Conservation (phyloP, 2,888 invertebrate genomes). For the Dicyrtomina minuta region DNA sequence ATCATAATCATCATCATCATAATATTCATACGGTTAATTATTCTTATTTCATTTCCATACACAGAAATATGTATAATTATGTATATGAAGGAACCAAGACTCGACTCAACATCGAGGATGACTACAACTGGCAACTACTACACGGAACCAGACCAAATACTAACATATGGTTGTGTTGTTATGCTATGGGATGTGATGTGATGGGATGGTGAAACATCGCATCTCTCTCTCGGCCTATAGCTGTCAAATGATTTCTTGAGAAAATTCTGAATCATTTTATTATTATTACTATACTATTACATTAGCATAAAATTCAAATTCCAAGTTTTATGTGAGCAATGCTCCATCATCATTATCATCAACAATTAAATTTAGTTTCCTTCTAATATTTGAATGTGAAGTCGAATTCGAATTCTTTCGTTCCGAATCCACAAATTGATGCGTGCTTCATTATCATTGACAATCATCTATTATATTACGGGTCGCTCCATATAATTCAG, state of each 20-base stretch:
- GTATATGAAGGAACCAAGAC: too few relatives aligned
- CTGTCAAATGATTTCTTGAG: constrained; percentile 6
- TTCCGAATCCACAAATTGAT: constrained; percentile 16
- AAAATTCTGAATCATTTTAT: constrained; percentile 22
- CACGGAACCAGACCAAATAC: neutral
- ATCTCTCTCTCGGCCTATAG: neutral
- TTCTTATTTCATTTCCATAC: constrained; percentile 9
- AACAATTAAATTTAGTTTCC: constrained; percentile 10
- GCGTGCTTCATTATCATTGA: neutral
- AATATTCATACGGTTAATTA: constrained; percentile 14
- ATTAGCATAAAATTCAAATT: constrained; percentile 20
- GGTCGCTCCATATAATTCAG: too few relatives aligned
- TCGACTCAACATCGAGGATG: too few relatives aligned
- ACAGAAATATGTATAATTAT: neutral
- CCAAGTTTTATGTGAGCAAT: constrained; percentile 17
- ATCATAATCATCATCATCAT: constrained; percentile 3
- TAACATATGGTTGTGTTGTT: neutral
- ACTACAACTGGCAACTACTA: too few relatives aligned
- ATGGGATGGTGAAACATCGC: too few relatives aligned
- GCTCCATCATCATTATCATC: constrained; percentile 11
- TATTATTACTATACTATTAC: constrained; percentile 19
- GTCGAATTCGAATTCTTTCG: neutral
- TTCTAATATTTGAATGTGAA: constrained; percentile 1
- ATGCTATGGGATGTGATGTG: neutral
- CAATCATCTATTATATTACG: too few relatives aligned